Percentiles rank a stretch among this genome's conserved stretches.
Evolutionary conservation across 2,797 vertebrate species (phyloP).

Genomic region (Parambassis ranga): DNA sequence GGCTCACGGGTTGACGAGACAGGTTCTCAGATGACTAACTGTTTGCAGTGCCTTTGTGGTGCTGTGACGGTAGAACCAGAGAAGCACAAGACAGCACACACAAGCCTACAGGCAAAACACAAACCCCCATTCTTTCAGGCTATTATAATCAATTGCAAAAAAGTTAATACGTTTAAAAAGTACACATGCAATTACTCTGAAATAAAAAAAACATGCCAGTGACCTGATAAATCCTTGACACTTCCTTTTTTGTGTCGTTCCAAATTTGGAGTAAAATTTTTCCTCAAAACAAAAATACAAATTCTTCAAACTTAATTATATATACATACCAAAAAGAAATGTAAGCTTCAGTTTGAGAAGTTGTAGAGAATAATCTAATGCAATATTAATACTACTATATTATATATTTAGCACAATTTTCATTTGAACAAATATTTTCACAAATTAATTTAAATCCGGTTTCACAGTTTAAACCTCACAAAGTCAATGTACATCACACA

Average conservation of each 20-base stretch:
- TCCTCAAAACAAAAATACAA: background rate
- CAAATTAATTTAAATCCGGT: too few species aligned
- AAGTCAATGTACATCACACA: too few species aligned
- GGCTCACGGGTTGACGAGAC: conserved; percentile 42
- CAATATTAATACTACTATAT: too few species aligned
- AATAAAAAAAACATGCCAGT: background rate
- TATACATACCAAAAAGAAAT: too few species aligned
- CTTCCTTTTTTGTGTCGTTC: background rate
- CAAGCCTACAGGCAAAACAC: background rate
- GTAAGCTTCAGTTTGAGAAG: too few species aligned
- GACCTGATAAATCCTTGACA: background rate
- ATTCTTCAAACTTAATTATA: too few species aligned
- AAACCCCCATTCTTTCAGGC: background rate
- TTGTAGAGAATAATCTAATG: too few species aligned
- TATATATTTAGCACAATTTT: too few species aligned
- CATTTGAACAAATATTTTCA: too few species aligned
- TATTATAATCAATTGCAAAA: conserved; percentile 24
- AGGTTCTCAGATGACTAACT: conserved; percentile 40
- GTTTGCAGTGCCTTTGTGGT: conserved; percentile 25
- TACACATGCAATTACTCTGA: background rate
- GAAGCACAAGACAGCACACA: conserved; percentile 12
- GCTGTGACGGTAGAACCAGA: background rate
- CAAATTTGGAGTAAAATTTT: background rate
- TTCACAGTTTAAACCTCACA: too few species aligned
- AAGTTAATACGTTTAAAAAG: conserved; percentile 8